These are phyloP conservation scores for Stegastes partitus DNA, from an alignment of 2,113 vertebrate species.

Conservation along the genomic window DNA sequence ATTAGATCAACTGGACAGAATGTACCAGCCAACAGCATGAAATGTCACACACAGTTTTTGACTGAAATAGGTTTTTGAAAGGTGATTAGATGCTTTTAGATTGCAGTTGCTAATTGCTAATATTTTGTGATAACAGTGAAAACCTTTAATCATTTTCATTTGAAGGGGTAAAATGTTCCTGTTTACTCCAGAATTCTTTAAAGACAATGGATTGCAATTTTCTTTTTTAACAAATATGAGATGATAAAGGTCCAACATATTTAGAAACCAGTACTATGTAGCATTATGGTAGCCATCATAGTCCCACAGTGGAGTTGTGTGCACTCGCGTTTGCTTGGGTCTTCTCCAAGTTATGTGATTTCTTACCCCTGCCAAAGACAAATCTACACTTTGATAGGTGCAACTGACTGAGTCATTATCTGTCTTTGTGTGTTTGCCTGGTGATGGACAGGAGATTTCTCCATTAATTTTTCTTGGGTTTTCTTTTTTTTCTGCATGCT, in stretches of 20 bases:
- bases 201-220: too few species aligned
- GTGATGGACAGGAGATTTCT: background rate
- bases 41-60: constrained; percentile 46
- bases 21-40: constrained; percentile 74
- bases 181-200: background rate
- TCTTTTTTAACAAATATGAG: background rate
- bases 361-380: background rate
- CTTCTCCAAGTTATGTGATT: background rate
- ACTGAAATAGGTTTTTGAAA: constrained; percentile 26
- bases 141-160: constrained; percentile 4
- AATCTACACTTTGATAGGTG: background rate
- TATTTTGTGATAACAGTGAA: background rate
- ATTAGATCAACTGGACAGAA: constrained; percentile 82
- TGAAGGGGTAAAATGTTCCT: background rate
- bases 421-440: background rate
- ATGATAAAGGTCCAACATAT: background rate
- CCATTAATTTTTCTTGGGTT: background rate
- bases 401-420: background rate
- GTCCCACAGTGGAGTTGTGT: background rate
- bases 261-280: background rate
- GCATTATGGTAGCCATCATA: background rate
- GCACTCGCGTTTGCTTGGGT: background rate
- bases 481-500: background rate
- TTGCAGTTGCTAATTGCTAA: background rate
- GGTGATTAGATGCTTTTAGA: constrained; percentile 17